A percentile compares a stretch with the other conserved stretches of the same genome.
Conservation (phyloP, 2,888 invertebrate genomes). For the Ichneumoninae sp. region DNA sequence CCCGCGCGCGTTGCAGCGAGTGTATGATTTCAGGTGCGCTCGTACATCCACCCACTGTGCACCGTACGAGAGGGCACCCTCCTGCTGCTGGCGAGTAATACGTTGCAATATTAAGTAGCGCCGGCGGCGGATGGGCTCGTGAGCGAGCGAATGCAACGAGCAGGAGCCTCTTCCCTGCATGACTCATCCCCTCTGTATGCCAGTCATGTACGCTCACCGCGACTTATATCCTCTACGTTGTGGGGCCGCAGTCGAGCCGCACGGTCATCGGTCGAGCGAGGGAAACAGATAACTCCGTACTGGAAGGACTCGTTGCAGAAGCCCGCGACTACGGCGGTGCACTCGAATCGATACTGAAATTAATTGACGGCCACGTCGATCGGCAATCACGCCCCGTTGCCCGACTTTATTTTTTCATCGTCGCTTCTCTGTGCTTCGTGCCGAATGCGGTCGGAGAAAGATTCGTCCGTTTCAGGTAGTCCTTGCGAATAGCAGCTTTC, state of each 20-base stretch:
- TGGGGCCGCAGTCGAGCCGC: conserved; percentile 53
- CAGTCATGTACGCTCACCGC: conserved; percentile 75
- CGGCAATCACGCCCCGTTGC: neutral
- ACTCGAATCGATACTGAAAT: neutral
- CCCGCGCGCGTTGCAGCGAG: conserved; percentile 22
- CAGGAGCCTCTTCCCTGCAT: conserved; percentile 19
- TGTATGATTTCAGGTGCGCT: conserved; percentile 65
- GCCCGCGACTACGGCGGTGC: neutral
- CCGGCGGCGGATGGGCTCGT: conserved; percentile 65
- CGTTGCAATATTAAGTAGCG: conserved; percentile 80
- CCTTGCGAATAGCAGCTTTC: no score
- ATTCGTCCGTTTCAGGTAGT: no score
- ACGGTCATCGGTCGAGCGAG: conserved; percentile 38
- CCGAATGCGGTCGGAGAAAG: no score
- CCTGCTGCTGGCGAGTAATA: conserved; percentile 73
- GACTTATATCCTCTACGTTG: conserved; percentile 78
- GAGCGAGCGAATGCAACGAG: conserved; percentile 55
- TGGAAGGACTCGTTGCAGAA: neutral
- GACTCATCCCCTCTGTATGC: conserved; percentile 71
- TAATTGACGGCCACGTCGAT: neutral
- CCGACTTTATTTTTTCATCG: neutral
- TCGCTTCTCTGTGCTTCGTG: neutral
- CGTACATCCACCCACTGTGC: conserved; percentile 48
- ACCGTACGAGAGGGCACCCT: conserved; percentile 59
- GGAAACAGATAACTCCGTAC: neutral